These are phyloP conservation scores for Arctia plantaginis DNA, from an alignment of 2,888 invertebrate species.

Conservation along the genomic window DNA sequence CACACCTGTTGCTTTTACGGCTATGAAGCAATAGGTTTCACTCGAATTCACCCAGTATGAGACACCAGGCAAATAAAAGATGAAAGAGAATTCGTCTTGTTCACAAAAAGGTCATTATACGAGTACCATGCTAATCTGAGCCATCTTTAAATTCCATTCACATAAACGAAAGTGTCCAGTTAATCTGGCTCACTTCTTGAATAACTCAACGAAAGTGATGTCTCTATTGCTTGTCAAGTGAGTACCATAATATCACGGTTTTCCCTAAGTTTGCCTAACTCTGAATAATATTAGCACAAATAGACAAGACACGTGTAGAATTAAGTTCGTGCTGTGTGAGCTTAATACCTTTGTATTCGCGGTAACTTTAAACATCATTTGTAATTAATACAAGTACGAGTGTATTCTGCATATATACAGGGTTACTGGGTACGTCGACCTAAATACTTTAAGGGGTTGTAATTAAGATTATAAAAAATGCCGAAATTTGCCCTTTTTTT, in stretches of 20 bases:
- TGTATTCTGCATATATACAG: constrained; percentile 1
- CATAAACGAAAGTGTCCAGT: constrained; percentile 45
- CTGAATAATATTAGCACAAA: constrained; percentile 13
- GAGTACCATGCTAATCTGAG: constrained; percentile 14
- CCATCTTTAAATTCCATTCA: constrained; percentile 34
- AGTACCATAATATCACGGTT: constrained; percentile 16
- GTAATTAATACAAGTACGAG: neutral
- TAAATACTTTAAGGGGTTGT: too few species aligned
- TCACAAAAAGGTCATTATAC: neutral
- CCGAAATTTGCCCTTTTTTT: too few species aligned
- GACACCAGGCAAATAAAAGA: neutral
- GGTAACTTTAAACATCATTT: constrained; percentile 3
- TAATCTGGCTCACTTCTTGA: constrained; percentile 49
- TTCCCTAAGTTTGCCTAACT: constrained; percentile 19
- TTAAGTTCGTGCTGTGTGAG: neutral
- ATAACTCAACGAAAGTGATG: constrained; percentile 48
- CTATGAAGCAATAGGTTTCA: neutral
- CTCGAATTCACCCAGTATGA: neutral
- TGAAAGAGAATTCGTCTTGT: neutral
- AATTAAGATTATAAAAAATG: too few species aligned
- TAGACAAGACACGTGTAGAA: constrained; percentile 2
- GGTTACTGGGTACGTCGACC: too few species aligned
- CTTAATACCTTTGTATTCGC: neutral
- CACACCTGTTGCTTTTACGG: too few species aligned
- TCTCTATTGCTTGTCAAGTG: constrained; percentile 8